A percentile compares a stretch with the other conserved stretches of the same genome.
Evolutionary conservation across 2,113 vertebrate genomes (phyloP).

Genomic region (Rhynchomys soricoides): DNA sequence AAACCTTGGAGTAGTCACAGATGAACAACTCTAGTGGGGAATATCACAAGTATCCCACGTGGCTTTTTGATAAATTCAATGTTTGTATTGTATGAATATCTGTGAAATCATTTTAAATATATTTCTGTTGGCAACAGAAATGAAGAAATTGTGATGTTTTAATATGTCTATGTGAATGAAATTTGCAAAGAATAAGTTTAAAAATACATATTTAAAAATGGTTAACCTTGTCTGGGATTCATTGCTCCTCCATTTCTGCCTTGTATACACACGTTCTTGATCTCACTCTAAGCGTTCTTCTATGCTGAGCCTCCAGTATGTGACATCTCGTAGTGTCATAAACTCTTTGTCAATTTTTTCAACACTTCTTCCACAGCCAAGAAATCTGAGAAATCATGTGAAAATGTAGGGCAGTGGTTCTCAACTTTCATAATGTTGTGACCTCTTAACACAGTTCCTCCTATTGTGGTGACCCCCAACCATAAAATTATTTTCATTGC

Average conservation of each 20-base stretch:
- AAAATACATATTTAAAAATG: not conserved
- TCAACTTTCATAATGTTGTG: not conserved
- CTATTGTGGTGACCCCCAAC: not conserved
- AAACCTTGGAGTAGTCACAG: not conserved
- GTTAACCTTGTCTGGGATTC: not conserved
- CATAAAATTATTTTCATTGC: not conserved
- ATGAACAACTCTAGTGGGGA: not conserved
- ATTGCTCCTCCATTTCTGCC: accelerated
- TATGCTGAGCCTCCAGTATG: accelerated
- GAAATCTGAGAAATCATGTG: not conserved
- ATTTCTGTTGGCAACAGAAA: not conserved
- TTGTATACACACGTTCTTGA: too few relatives aligned
- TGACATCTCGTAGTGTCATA: not conserved
- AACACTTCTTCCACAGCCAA: not conserved
- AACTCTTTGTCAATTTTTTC: not conserved
- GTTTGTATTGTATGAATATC: not conserved
- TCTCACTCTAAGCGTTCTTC: not conserved
- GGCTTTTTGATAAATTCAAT: slow-evolving; percentile 19
- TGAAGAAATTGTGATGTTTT: not conserved
- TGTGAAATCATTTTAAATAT: slow-evolving; percentile 26
- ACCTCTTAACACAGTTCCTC: not conserved
- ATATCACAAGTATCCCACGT: not conserved
- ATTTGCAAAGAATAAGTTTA: not conserved
- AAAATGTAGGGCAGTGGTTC: not conserved
- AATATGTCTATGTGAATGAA: not conserved